Percentiles rank a stretch among this genome's conserved stretches.
These are phyloP conservation scores for Schizopygopsis pylzovi DNA, from an alignment of 2,797 vertebrate genomes.

Conservation along the genomic window DNA sequence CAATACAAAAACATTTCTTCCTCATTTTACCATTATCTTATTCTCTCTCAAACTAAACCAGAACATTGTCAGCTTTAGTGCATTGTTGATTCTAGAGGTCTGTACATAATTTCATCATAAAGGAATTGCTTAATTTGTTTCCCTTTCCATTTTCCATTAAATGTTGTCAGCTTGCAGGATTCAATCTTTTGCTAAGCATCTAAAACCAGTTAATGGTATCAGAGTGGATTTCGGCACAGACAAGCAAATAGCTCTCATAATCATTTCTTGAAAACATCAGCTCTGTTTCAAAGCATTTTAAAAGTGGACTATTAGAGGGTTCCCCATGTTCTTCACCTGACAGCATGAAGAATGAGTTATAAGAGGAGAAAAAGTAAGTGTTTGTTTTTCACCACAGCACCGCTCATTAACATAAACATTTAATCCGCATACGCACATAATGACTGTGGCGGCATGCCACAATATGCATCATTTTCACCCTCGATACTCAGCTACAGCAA, in stretches of 20 bases:
- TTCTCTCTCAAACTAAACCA: not conserved
- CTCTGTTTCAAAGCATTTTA: slow-evolving; percentile 24
- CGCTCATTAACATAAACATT: slow-evolving; percentile 44
- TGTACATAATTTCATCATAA: slow-evolving; percentile 13
- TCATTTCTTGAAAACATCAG: slow-evolving; percentile 27
- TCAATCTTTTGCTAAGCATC: slow-evolving; percentile 18
- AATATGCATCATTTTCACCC: slow-evolving; percentile 17
- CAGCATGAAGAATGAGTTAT: not conserved
- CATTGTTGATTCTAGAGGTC: not conserved
- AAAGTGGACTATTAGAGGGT: slow-evolving; percentile 7
- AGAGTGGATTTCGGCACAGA: not conserved
- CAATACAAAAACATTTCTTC: not conserved
- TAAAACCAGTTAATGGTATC: slow-evolving; percentile 32
- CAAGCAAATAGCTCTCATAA: slow-evolving; percentile 28
- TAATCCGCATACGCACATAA: slow-evolving; percentile 13
- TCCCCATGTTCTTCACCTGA: not conserved
- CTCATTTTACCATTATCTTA: not conserved
- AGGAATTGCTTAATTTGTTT: slow-evolving; percentile 25
- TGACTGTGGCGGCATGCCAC: slow-evolving; percentile 15
- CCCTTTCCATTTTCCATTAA: slow-evolving; percentile 34
- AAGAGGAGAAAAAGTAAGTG: slow-evolving; percentile 8
- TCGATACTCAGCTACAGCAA: slow-evolving; percentile 41
- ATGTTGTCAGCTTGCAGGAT: slow-evolving; percentile 1
- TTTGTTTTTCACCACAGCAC: slow-evolving; percentile 23
- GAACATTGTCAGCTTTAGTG: not conserved